phyloP scores from a whole-genome alignment of 2,888 invertebrate species.

The Drosophila quasianomalipes region DNA sequence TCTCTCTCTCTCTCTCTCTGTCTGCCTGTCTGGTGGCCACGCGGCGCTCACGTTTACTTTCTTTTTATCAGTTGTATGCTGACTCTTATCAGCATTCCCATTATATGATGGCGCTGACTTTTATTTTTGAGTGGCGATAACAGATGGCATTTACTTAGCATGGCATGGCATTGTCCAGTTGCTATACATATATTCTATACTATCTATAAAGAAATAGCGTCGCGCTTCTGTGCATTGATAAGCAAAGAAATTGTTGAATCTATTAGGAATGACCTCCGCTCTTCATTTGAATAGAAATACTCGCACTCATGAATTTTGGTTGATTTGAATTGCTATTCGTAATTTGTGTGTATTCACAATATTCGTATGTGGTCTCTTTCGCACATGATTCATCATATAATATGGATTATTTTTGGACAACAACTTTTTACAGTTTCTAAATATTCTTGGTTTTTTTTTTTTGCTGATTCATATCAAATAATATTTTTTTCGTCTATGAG shows the following conservation, averaged over 20 bases:
- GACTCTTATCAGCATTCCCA: constrained; percentile 8
- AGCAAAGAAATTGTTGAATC: constrained; percentile 46
- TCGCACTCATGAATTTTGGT: constrained; percentile 2
- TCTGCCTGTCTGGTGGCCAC: constrained; percentile 10
- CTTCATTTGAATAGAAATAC: constrained; percentile 45
- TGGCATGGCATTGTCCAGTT: constrained; percentile 46
- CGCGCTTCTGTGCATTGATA: constrained; percentile 54
- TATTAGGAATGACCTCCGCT: constrained; percentile 62
- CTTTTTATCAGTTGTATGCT: constrained; percentile 46
- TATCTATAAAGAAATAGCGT: constrained; percentile 34
- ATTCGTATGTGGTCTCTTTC: constrained; percentile 15
- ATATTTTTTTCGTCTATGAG: constrained; percentile 43
- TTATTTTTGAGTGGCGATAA: constrained; percentile 53
- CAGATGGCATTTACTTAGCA: constrained; percentile 35
- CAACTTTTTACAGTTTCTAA: constrained; percentile 33
- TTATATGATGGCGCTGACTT: constrained; percentile 42
- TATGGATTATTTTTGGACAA: constrained; percentile 41
- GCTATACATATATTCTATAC: constrained; percentile 12
- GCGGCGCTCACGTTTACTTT: constrained; percentile 57
- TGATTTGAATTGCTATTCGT: constrained; percentile 15
- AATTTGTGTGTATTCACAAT: constrained; percentile 11
- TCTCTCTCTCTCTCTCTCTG: not conserved
- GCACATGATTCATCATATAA: constrained; percentile 44
- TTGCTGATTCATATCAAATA: constrained; percentile 41
- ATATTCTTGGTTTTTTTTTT: constrained; percentile 11